Evolutionary conservation across 2,888 invertebrate genomes (phyloP).

Genomic region (Dynastes tityus): DNA sequence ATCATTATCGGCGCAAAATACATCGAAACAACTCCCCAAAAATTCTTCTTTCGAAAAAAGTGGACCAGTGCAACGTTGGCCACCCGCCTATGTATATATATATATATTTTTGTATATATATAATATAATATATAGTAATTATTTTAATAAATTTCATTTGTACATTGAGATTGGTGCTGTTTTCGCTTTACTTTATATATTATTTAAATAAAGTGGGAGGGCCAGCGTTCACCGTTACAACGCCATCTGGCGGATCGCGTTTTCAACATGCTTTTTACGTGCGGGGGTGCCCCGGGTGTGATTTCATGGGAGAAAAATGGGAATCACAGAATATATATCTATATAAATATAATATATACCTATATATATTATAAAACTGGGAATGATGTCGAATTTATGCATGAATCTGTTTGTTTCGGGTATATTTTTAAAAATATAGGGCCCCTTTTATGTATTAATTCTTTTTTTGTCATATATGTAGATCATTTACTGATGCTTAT

Average conservation of each 20-base stretch:
- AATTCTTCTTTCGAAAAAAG: conserved; percentile 12
- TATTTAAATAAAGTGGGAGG: conserved; percentile 1
- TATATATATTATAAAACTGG: conserved; percentile 55
- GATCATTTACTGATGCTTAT: no score
- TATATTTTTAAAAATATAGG: neutral
- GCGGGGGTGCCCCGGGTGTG: conserved; percentile 39
- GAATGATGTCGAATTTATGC: conserved; percentile 54
- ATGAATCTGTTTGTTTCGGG: neutral
- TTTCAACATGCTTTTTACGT: conserved; percentile 20
- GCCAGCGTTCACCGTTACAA: conserved; percentile 41
- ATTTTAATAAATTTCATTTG: conserved; percentile 39
- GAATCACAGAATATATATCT: conserved; percentile 58
- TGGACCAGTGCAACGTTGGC: conserved; percentile 32
- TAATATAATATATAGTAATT: conserved; percentile 29
- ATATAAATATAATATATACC: conserved; percentile 39
- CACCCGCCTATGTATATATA: conserved; percentile 19
- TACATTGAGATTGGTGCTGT: conserved; percentile 50
- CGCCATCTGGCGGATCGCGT: conserved; percentile 19
- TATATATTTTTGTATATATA: neutral
- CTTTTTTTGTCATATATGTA: neutral
- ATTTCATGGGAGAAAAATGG: conserved; percentile 50
- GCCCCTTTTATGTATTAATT: conserved; percentile 29
- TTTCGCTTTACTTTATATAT: conserved; percentile 9
- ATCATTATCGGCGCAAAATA: conserved; percentile 22
- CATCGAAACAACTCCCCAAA: conserved; percentile 44